These are phyloP conservation scores for Silurus lanzhouensis DNA, from an alignment of 2,797 vertebrate genomes.

Conservation along the genomic window DNA sequence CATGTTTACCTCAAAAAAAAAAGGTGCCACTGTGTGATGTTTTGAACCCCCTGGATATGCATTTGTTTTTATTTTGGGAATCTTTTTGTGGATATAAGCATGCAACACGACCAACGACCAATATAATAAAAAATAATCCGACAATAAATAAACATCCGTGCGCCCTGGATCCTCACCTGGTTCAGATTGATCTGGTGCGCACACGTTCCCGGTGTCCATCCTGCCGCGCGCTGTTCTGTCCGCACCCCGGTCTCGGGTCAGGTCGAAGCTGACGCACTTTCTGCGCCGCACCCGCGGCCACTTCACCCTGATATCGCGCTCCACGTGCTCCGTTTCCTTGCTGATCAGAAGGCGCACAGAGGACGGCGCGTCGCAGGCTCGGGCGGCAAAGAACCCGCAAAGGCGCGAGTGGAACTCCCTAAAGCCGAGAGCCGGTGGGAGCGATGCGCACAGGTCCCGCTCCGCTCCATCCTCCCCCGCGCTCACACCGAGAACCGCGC, in stretches of 20 bases:
- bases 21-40: neutral
- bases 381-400: constrained; percentile 70
- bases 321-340: constrained; percentile 75
- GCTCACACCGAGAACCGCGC: constrained; percentile 66
- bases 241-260: constrained; percentile 39
- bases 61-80: neutral
- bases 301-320: constrained; percentile 73
- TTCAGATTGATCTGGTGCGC: neutral
- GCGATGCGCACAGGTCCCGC: constrained; percentile 51
- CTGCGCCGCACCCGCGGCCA: constrained; percentile 72
- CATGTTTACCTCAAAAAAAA: neutral
- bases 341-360: constrained; percentile 66
- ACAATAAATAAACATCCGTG: neutral
- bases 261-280: constrained; percentile 75
- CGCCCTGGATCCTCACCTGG: constrained; percentile 16
- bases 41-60: neutral
- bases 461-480: constrained; percentile 9
- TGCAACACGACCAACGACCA: neutral
- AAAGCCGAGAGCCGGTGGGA: constrained; percentile 69
- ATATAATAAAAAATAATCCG: neutral
- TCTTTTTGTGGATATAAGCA: neutral
- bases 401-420: constrained; percentile 78
- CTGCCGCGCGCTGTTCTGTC: neutral
- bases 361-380: constrained; percentile 29
- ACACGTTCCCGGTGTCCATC: constrained; percentile 7